Base-by-base conservation (phyloP, 2,797 vertebrate species). In the Erethizon dorsatum region DNA sequence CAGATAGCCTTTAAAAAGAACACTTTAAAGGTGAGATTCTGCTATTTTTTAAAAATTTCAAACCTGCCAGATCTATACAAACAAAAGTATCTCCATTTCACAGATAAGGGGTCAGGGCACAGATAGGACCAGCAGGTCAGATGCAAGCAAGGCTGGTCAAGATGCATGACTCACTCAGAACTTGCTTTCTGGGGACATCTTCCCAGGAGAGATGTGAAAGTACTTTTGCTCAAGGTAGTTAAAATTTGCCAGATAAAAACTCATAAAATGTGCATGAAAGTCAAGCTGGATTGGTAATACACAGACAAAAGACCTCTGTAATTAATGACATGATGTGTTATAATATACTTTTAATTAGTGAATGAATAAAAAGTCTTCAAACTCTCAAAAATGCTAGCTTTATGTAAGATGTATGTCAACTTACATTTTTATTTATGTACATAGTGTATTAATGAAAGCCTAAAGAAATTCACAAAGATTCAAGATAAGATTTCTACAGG, bases 381-480 rank as follows among this genome's bases (percentile, higher is more conserved):
- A 97, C 96, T 98, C 96, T 85, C 59, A 87, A 67, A 63, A 97
- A 96, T 85, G 83, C 83, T 47, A 26, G 0, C 5, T 95, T 90
- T 96, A 97, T 71, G 65, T 37, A 95, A 92, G 90, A 84, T 31
- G 54, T 92, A 94, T 92, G 97, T 95, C 73, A 93, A 79, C 82
- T 88, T 93, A 92, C 31, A 45, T 92, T 95, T 95, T 69, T 96
- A 95, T 96, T 98, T 97, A 94, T 97, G 94, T 82, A 94, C 86
- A 83, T 96, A 78, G 95, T 71, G 37, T 95, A 73, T 91, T 97
- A 96, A 93, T 93, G 82, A 95, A 95, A 96, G 73, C 79, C 96
- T 97, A 96, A 93, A 98, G 97, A 97, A 98, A 98, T 97, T 97
- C 82, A 96, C 90, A 97, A 87, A 98, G 95, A 97, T 98, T 98